A percentile compares a stretch with the other conserved stretches of the same genome.
These are phyloP conservation scores for Drosophila obscura DNA, from an alignment of 1,140 invertebrate species.

Conservation along the genomic window DNA sequence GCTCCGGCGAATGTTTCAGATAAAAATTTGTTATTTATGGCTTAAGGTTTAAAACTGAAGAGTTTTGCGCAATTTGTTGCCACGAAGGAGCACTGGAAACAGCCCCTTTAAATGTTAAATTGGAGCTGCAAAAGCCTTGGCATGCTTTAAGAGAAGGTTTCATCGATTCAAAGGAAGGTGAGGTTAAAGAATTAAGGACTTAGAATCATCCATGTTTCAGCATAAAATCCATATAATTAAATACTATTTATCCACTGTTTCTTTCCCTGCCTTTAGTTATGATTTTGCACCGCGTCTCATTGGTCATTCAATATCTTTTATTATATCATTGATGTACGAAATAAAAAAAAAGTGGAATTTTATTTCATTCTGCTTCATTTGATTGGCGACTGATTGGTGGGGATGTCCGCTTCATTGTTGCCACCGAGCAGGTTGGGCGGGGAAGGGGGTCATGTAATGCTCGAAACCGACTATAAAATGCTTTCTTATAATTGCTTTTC, in stretches of 20 bases:
- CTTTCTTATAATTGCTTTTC: slow-evolving; percentile 81
- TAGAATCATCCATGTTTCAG: too few relatives aligned
- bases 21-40: slow-evolving; percentile 67
- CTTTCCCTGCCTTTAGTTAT: too few relatives aligned
- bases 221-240: too few relatives aligned
- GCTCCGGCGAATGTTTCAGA: slow-evolving; percentile 62
- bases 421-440: neutral
- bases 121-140: slow-evolving; percentile 7
- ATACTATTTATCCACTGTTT: too few relatives aligned
- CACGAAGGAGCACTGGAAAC: neutral
- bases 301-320: neutral
- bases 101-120: slow-evolving; percentile 18
- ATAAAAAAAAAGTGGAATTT: neutral
- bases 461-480: slow-evolving; percentile 78
- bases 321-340: neutral
- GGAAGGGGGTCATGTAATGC: slow-evolving; percentile 16
- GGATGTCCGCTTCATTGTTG: slow-evolving; percentile 26
- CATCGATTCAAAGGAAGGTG: too few relatives aligned
- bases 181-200: too few relatives aligned
- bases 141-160: too few relatives aligned
- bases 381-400: slow-evolving; percentile 17
- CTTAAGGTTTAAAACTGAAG: slow-evolving; percentile 54
- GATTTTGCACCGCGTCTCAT: too few relatives aligned
- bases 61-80: slow-evolving; percentile 48
- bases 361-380: slow-evolving; percentile 10